phyloP scores from a whole-genome alignment of 2,797 vertebrate genomes.

The Artibeus lituratus region DNA sequence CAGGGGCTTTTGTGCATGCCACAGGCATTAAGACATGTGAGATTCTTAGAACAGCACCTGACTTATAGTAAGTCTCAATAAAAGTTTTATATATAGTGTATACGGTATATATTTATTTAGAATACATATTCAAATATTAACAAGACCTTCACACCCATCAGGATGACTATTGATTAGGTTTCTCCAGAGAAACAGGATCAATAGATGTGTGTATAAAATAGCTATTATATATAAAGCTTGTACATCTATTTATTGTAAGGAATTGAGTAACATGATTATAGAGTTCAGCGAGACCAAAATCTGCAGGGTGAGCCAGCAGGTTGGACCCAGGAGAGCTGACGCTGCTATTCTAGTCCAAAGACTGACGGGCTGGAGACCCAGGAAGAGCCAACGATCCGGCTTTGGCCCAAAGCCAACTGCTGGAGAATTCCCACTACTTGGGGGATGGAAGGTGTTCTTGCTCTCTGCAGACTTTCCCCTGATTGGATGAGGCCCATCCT shows the following conservation, averaged over 20 bases:
- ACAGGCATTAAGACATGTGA: neutral
- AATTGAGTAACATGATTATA: neutral
- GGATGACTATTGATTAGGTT: neutral
- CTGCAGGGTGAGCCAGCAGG: neutral
- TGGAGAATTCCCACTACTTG: neutral
- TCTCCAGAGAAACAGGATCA: neutral
- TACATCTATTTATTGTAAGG: neutral
- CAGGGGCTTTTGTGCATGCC: neutral
- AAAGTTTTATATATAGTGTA: neutral
- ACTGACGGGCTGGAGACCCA: neutral
- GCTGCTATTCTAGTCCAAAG: neutral
- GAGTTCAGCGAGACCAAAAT: neutral
- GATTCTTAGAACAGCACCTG: neutral
- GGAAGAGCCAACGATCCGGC: neutral
- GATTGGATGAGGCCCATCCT: neutral
- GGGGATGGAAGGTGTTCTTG: neutral
- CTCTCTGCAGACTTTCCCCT: neutral
- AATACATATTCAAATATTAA: neutral
- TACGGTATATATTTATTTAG: neutral
- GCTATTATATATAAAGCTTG: neutral
- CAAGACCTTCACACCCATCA: neutral
- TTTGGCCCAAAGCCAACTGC: neutral
- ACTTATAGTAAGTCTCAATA: neutral
- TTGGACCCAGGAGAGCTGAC: neutral
- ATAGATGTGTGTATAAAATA: neutral